phyloP scores from a whole-genome alignment of 1,140 invertebrate genomes.

The Anadara kagoshimensis region DNA sequence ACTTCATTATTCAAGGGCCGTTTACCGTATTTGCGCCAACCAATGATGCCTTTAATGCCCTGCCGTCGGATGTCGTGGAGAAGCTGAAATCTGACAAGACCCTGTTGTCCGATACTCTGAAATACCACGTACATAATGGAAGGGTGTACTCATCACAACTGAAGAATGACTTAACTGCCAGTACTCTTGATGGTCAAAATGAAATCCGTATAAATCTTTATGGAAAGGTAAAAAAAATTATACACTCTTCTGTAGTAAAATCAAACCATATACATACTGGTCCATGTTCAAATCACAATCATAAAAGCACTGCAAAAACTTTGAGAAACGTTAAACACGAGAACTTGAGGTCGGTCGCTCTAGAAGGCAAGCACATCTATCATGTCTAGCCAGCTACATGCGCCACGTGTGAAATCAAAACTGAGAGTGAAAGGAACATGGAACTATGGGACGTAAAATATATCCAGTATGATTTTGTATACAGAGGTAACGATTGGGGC shows the following conservation, averaged over 20 bases:
- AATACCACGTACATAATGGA: constrained; percentile 69
- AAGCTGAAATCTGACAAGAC: constrained; percentile 66
- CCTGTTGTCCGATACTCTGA: constrained; percentile 62
- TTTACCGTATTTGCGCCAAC: constrained; percentile 91
- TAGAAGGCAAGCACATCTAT: too few relatives aligned
- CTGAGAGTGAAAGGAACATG: too few relatives aligned
- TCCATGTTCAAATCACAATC: too few relatives aligned
- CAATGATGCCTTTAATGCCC: constrained; percentile 83
- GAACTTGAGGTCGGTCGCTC: not conserved
- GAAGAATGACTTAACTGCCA: constrained; percentile 4
- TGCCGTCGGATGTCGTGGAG: constrained; percentile 79
- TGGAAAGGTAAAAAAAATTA: not conserved
- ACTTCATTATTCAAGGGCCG: constrained; percentile 74
- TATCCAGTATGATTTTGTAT: too few relatives aligned
- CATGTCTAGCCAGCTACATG: too few relatives aligned
- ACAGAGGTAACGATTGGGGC: too few relatives aligned
- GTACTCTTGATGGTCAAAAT: not conserved
- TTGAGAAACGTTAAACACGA: not conserved
- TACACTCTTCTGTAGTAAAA: not conserved
- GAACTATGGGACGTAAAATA: too few relatives aligned
- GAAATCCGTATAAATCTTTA: constrained; percentile 2
- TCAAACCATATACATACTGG: not conserved
- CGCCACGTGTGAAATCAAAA: too few relatives aligned
- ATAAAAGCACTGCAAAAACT: not conserved
- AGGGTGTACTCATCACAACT: constrained; percentile 29